These are phyloP conservation scores for Campylomormyrus tamandua DNA, from an alignment of 2,113 vertebrate species.

Conservation along the genomic window DNA sequence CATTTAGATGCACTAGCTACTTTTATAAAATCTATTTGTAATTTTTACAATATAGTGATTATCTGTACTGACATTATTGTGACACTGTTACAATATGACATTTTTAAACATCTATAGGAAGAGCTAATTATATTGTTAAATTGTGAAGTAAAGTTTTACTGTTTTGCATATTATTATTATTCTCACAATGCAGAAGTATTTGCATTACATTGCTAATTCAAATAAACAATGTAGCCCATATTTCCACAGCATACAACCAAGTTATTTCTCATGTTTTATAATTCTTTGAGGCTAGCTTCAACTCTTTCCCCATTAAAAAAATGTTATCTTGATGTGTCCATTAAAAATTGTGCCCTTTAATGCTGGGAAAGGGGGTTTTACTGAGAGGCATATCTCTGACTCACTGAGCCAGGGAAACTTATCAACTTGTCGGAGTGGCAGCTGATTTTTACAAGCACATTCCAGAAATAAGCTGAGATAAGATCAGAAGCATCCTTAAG, in stretches of 20 bases:
- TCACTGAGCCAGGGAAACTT: not conserved
- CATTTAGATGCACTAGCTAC: not conserved
- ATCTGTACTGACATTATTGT: not conserved
- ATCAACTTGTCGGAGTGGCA: not conserved
- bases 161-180: not conserved
- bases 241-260: not conserved
- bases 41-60: not conserved
- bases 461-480: not conserved
- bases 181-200: not conserved
- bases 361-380: not conserved
- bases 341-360: not conserved
- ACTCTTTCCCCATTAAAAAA: not conserved
- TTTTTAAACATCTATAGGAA: not conserved
- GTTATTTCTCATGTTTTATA: not conserved
- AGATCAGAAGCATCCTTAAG: not conserved
- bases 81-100: not conserved
- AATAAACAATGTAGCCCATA: not conserved
- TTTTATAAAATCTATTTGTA: not conserved
- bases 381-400: no score
- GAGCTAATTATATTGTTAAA: not conserved
- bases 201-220: not conserved
- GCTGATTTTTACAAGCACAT: not conserved
- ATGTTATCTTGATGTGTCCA: not conserved
- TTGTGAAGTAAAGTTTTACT: not conserved
- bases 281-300: not conserved